Conservation (phyloP, 1,140 invertebrate genomes). For the Rhagoletis pomonella region DNA sequence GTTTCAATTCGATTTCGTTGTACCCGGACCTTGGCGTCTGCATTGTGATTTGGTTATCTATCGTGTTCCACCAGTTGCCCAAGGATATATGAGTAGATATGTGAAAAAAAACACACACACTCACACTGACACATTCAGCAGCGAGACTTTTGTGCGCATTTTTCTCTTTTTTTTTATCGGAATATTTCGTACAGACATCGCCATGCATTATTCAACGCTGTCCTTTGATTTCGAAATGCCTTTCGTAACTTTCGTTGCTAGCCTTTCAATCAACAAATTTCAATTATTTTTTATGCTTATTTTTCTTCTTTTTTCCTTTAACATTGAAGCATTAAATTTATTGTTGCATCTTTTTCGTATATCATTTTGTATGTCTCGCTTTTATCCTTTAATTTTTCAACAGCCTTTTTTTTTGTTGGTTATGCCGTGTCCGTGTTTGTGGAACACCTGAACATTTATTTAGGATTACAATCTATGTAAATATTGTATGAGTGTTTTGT, state of each 20-base stretch:
- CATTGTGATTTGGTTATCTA: conserved; percentile 39
- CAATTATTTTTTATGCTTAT: neutral
- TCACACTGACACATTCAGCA: neutral
- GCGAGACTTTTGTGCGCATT: too few relatives aligned
- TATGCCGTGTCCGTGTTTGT: neutral
- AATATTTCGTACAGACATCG: neutral
- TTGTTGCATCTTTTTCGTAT: neutral
- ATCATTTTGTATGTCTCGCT: neutral
- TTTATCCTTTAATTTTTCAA: conserved; percentile 17
- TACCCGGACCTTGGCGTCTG: neutral
- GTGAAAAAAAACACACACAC: neutral
- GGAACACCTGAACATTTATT: conserved; percentile 13
- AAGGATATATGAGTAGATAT: neutral
- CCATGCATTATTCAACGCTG: neutral
- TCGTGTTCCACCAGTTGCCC: neutral
- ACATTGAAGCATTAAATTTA: neutral
- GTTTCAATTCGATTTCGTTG: neutral
- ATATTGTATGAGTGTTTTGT: conserved; percentile 6
- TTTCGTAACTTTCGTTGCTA: neutral
- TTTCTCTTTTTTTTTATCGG: neutral
- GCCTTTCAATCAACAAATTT: conserved; percentile 20
- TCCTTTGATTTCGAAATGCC: conserved; percentile 2
- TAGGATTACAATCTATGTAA: conserved; percentile 33
- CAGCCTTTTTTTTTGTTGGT: neutral
- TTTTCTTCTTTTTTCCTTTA: neutral